phyloP scores from a whole-genome alignment of 2,888 invertebrate genomes.

The Spisula subtruncata region DNA sequence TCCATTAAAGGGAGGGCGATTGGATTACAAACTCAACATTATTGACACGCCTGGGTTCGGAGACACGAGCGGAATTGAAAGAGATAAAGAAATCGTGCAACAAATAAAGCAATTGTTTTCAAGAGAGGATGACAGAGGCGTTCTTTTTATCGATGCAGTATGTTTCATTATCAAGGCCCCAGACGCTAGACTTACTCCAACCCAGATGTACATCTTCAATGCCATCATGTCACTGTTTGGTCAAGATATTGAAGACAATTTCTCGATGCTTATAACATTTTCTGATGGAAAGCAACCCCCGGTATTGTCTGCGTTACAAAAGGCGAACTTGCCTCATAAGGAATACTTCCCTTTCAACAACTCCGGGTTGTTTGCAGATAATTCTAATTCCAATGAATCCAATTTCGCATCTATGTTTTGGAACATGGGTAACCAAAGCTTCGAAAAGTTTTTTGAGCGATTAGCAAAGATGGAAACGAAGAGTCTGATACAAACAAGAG shows the following conservation, averaged over 20 bases:
- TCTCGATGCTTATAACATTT: constrained; percentile 71
- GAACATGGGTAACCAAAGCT: constrained; percentile 69
- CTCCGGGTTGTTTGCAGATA: constrained; percentile 69
- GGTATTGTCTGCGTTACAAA: constrained; percentile 63
- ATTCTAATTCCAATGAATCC: constrained; percentile 44
- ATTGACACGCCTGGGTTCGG: constrained; percentile 66
- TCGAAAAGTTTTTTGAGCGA: constrained; percentile 64
- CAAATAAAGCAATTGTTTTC: constrained; percentile 51
- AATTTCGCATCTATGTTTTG: constrained; percentile 66
- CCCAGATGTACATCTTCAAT: constrained; percentile 72
- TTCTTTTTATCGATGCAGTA: constrained; percentile 69
- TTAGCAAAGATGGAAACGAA: constrained; percentile 60
- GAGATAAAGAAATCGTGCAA: constrained; percentile 47
- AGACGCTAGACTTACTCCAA: constrained; percentile 66
- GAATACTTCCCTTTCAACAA: constrained; percentile 69
- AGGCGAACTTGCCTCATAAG: constrained; percentile 64
- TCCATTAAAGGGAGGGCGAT: constrained; percentile 20
- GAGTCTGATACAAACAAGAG: constrained; percentile 69
- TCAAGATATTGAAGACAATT: constrained; percentile 68
- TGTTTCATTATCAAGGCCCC: constrained; percentile 73
- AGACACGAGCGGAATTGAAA: constrained; percentile 52
- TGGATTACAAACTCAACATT: constrained; percentile 57
- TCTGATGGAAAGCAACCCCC: constrained; percentile 73
- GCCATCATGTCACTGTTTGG: constrained; percentile 71
- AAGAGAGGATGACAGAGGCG: constrained; percentile 51